Evolutionary conservation across 2,888 invertebrate genomes (phyloP), one percentile per base, ranked within the genome.

Genomic region (Brenthis hecate): DNA sequence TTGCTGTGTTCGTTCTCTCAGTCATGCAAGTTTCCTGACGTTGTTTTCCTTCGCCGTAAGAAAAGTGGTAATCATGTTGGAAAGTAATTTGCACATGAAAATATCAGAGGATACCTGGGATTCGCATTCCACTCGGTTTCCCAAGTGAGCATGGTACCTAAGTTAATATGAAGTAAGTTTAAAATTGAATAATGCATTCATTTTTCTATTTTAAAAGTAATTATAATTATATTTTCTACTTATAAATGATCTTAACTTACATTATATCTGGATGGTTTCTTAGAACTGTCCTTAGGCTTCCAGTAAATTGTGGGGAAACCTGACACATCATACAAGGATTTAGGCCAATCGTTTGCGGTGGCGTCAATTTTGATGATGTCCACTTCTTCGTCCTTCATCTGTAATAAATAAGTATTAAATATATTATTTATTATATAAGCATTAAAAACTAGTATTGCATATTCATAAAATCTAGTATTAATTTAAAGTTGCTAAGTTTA

Each of bases 301-400:
- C 98, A 99, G 94, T 94, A 99, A 72, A 99, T 94, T 6, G 99
- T 99, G 68, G 99, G 99, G 95, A 99, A 99, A 13, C 99, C 99
- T 70, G 96, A 95, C 13, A 99, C 99, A 81, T 99, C 97, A 88
- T 95, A 99, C 76, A 87, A 86, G 11, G 94, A 91, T 74, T 96
- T 93, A 74, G 99, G 98, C 79, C 99, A 99, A 94, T 99, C 99
- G 87, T 99, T 99, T 75, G 98, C 98, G 13, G 99, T 99, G 14
- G 99, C 99, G 89, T 99, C 99, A 94, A 99, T 97, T 89, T 99
- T 99, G 1, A 99, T 97, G 79, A 99, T 98, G 74, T 95, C 96
- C 2, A 99, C 95, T 47, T 96, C 95, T 91, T 99, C 99, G 76
- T 95, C 93, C 78, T 95, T 95, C 84, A 99, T 85, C 95, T 96